Conservation (phyloP, 1,140 invertebrate genomes). For the Lasioglossum albipes region DNA sequence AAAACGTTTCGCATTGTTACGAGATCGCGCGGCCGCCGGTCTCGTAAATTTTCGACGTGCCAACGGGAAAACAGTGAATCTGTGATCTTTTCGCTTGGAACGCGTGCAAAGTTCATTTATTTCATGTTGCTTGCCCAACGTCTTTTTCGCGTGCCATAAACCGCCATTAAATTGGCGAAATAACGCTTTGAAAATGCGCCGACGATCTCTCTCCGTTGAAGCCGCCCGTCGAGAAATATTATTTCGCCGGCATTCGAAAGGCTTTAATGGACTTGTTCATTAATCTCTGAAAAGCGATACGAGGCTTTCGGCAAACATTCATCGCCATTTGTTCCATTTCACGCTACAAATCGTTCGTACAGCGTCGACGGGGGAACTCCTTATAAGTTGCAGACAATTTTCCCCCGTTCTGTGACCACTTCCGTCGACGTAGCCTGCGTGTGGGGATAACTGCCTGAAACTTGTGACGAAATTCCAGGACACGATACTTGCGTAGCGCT, state of each 20-base stretch:
- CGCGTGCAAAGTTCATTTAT: not conserved
- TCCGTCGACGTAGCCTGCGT: not conserved
- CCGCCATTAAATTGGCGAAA: too few relatives aligned
- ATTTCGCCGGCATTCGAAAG: not conserved
- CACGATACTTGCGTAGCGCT: conserved; percentile 15
- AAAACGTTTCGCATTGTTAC: conserved; percentile 11
- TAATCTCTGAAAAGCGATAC: too few relatives aligned
- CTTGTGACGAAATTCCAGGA: conserved; percentile 26
- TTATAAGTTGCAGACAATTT: conserved; percentile 23
- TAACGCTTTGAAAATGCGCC: too few relatives aligned
- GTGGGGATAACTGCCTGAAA: conserved; percentile 19
- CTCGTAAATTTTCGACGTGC: conserved; percentile 6
- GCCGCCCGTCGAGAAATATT: too few relatives aligned
- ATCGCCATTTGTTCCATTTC: not conserved
- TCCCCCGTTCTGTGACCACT: not conserved
- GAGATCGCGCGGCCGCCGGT: conserved; percentile 3
- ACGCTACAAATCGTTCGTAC: not conserved
- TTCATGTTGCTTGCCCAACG: not conserved
- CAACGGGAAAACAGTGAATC: not conserved
- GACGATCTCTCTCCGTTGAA: too few relatives aligned
- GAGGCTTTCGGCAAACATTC: too few relatives aligned
- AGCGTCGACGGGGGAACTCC: not conserved
- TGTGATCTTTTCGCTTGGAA: not conserved
- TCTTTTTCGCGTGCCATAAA: not conserved
- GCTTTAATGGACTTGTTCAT: not conserved